Conservation (phyloP, 2,888 invertebrate genomes). For the Tenthredo scrophulariae region DNA sequence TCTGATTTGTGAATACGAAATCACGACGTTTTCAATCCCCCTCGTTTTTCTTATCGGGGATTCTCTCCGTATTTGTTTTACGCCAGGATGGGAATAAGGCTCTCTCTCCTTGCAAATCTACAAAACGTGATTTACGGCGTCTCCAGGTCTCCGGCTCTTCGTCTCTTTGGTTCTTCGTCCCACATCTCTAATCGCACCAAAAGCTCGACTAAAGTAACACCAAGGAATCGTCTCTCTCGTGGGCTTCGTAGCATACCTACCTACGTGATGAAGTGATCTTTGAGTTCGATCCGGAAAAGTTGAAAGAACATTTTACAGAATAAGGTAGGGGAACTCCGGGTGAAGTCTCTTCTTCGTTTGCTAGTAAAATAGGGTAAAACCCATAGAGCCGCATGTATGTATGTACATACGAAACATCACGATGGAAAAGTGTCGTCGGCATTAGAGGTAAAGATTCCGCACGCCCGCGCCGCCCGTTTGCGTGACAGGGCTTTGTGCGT, state of each 20-base stretch:
- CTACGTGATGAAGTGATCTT: background rate
- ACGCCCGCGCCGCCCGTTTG: constrained; percentile 23
- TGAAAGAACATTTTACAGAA: background rate
- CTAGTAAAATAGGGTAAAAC: constrained; percentile 16
- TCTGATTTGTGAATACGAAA: constrained; percentile 60
- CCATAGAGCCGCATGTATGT: background rate
- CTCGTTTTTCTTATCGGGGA: constrained; percentile 49
- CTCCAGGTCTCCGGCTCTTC: constrained; percentile 7
- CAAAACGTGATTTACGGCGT: constrained; percentile 50
- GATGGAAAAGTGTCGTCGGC: constrained; percentile 21
- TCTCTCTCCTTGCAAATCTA: constrained; percentile 6
- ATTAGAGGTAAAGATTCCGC: constrained; percentile 25
- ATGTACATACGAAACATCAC: background rate
- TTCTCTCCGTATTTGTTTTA: constrained; percentile 41
- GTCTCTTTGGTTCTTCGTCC: constrained; percentile 14
- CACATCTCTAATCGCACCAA: constrained; percentile 11
- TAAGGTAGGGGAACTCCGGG: background rate
- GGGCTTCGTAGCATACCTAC: background rate
- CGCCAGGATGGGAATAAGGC: constrained; percentile 31
- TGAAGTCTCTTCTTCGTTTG: background rate
- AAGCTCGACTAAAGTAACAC: constrained; percentile 3
- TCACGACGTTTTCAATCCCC: constrained; percentile 54
- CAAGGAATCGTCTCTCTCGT: background rate
- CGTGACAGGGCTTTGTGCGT: constrained; percentile 43
- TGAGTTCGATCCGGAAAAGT: background rate